phyloP scores from a whole-genome alignment of 2,797 vertebrate genomes.

The Arrhamphus sclerolepis region DNA sequence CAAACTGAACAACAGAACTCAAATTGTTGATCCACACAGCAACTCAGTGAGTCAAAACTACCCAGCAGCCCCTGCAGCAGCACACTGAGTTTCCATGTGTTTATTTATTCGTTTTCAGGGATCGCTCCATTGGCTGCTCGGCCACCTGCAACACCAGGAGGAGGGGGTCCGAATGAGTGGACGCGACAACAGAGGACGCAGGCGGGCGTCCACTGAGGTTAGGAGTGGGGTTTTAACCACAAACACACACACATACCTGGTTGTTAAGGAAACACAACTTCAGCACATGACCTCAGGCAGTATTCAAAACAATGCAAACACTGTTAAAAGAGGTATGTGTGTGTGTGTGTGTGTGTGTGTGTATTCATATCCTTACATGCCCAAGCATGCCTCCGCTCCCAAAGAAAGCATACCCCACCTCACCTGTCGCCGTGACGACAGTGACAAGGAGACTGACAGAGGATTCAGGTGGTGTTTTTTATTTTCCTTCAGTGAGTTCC shows the following conservation, averaged over 20 bases:
- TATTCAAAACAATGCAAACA: slow-evolving; percentile 70
- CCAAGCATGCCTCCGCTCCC: slow-evolving; percentile 35
- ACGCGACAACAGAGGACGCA: slow-evolving; percentile 9
- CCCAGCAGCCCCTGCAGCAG: slow-evolving; percentile 44
- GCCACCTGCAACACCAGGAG: slow-evolving; percentile 45
- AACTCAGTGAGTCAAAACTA: slow-evolving; percentile 9
- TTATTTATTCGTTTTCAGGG: slow-evolving; percentile 50
- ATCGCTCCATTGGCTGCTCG: slow-evolving; percentile 50
- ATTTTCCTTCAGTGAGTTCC: slow-evolving; percentile 19
- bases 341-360: slow-evolving; percentile 10
- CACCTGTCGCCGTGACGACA: slow-evolving; percentile 20
- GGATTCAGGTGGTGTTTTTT: slow-evolving; percentile 34
- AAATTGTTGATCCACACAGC: too few relatives aligned
- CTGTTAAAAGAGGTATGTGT: slow-evolving; percentile 18
- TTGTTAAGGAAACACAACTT: slow-evolving; percentile 36
- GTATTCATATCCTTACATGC: slow-evolving; percentile 25
- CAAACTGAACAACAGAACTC: neutral
- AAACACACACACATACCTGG: slow-evolving; percentile 5
- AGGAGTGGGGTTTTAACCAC: slow-evolving; percentile 10
- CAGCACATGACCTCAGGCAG: slow-evolving; percentile 45
- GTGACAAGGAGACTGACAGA: slow-evolving; percentile 26
- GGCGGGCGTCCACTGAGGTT: slow-evolving; percentile 1
- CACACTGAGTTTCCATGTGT: slow-evolving; percentile 49
- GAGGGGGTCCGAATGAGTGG: neutral
- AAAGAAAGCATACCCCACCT: neutral